Percentiles rank a stretch among this genome's conserved stretches.
These are phyloP conservation scores for Gasteruption jaculator DNA, from an alignment of 2,888 invertebrate species.

Conservation along the genomic window DNA sequence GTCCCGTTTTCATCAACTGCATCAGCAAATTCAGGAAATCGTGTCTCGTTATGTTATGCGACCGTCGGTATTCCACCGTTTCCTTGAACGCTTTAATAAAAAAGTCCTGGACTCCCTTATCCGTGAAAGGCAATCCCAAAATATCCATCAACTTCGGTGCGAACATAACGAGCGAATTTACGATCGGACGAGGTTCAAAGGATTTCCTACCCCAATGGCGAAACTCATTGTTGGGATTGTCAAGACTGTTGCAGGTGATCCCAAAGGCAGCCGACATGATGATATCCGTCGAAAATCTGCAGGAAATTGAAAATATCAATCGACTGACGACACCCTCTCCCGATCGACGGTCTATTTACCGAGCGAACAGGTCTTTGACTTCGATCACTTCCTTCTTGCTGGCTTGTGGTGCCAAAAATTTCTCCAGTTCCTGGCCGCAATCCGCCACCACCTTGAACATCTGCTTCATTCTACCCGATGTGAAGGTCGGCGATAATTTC, in stretches of 20 bases:
- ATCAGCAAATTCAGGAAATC: slow-evolving; percentile 48
- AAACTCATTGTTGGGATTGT: slow-evolving; percentile 37
- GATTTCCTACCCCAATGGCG: slow-evolving; percentile 35
- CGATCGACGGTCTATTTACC: too few relatives aligned
- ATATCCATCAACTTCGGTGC: slow-evolving; percentile 33
- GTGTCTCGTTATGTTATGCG: slow-evolving; percentile 35
- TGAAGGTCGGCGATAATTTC: slow-evolving; percentile 49
- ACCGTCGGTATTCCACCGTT: slow-evolving; percentile 38
- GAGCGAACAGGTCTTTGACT: slow-evolving; percentile 34
- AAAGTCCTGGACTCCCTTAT: slow-evolving; percentile 34
- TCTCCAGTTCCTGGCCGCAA: slow-evolving; percentile 28
- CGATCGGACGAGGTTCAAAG: slow-evolving; percentile 24
- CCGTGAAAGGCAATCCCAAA: slow-evolving; percentile 31
- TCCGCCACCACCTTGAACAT: slow-evolving; percentile 39
- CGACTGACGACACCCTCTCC: too few relatives aligned
- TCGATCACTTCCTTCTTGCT: slow-evolving; percentile 21
- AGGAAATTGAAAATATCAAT: not conserved
- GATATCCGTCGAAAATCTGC: slow-evolving; percentile 35
- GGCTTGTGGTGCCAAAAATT: slow-evolving; percentile 19
- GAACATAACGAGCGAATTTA: slow-evolving; percentile 27
- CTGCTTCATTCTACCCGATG: slow-evolving; percentile 46
- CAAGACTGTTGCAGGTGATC: slow-evolving; percentile 33
- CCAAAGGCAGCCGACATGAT: slow-evolving; percentile 43
- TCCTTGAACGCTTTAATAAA: slow-evolving; percentile 43
- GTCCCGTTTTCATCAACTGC: slow-evolving; percentile 39